These are phyloP conservation scores for Chymomyza caudatula DNA, from an alignment of 2,888 invertebrate genomes.

Conservation along the genomic window DNA sequence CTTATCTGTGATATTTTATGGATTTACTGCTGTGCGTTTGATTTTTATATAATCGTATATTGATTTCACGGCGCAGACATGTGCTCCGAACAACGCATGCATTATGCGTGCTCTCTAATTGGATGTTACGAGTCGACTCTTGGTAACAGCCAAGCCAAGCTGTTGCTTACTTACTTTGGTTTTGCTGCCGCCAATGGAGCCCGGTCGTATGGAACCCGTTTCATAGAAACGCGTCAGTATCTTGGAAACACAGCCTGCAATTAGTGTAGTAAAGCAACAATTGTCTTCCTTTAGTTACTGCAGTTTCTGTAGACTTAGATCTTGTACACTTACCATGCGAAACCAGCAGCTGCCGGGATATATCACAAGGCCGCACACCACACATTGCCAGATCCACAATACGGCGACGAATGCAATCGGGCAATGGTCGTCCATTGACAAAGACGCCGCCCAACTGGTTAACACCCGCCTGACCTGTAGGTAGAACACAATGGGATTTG, in stretches of 20 bases:
- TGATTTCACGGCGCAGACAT: slow-evolving; percentile 58
- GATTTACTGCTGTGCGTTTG: slow-evolving; percentile 67
- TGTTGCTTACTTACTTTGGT: slow-evolving; percentile 85
- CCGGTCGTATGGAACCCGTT: slow-evolving; percentile 96
- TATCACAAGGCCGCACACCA: slow-evolving; percentile 97
- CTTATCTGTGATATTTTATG: slow-evolving; percentile 60
- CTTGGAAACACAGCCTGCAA: slow-evolving; percentile 93
- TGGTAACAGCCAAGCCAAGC: slow-evolving; percentile 13
- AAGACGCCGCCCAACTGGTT: slow-evolving; percentile 98
- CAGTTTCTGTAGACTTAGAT: slow-evolving; percentile 1
- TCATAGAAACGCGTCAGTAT: slow-evolving; percentile 97
- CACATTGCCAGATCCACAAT: slow-evolving; percentile 96
- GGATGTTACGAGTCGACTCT: slow-evolving; percentile 14
- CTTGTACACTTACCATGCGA: slow-evolving; percentile 84
- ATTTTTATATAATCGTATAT: slow-evolving; percentile 66
- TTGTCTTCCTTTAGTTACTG: neutral
- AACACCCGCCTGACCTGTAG: slow-evolving; percentile 95
- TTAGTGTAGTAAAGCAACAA: neutral
- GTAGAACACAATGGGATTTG: neutral
- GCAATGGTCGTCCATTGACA: slow-evolving; percentile 97
- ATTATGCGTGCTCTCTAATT: neutral
- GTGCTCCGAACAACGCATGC: neutral
- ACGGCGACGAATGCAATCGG: slow-evolving; percentile 93
- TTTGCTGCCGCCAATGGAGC: slow-evolving; percentile 96
- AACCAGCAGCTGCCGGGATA: slow-evolving; percentile 95